Percentiles rank a stretch among this genome's conserved stretches.
phyloP scores from a whole-genome alignment of 2,888 invertebrate genomes.

The Rapana venosa region DNA sequence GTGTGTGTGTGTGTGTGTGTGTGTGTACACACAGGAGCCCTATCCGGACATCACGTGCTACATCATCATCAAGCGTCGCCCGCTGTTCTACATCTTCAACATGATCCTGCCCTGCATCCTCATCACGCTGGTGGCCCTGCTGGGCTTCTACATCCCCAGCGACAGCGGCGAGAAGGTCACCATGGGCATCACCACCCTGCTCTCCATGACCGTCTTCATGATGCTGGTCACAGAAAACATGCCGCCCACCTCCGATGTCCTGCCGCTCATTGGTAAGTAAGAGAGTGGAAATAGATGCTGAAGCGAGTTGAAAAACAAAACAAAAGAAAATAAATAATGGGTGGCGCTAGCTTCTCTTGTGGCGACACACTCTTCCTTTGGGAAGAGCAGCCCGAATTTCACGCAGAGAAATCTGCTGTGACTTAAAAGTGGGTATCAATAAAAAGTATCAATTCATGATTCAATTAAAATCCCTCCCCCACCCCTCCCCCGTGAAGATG shows the following conservation, averaged over 20 bases:
- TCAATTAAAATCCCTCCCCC: too few relatives aligned
- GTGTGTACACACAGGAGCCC: conserved; percentile 63
- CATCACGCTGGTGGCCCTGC: conserved; percentile 81
- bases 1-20: background rate
- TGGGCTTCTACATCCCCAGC: conserved; percentile 81
- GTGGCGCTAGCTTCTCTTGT: too few relatives aligned
- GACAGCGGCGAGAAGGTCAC: conserved; percentile 81
- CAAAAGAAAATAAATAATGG: too few relatives aligned
- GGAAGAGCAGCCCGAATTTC: too few relatives aligned
- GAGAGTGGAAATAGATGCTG: too few relatives aligned
- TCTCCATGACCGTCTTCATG: conserved; percentile 82
- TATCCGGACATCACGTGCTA: conserved; percentile 81
- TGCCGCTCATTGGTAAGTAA: conserved; percentile 81
- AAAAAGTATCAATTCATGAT: too few relatives aligned
- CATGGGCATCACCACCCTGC: conserved; percentile 81
- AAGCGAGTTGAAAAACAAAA: too few relatives aligned
- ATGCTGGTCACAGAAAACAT: conserved; percentile 82
- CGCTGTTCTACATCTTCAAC: conserved; percentile 81
- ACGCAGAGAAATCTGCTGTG: too few relatives aligned
- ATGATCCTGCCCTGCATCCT: conserved; percentile 81
- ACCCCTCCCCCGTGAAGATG: too few relatives aligned
- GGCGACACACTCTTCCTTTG: too few relatives aligned
- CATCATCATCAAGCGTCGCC: conserved; percentile 80
- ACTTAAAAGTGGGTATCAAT: too few relatives aligned
- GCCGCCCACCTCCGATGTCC: conserved; percentile 82